A percentile compares a stretch with the other conserved stretches of the same genome.
Evolutionary conservation across 2,888 invertebrate species (phyloP).

Genomic region (Neuroscelio doddi): DNA sequence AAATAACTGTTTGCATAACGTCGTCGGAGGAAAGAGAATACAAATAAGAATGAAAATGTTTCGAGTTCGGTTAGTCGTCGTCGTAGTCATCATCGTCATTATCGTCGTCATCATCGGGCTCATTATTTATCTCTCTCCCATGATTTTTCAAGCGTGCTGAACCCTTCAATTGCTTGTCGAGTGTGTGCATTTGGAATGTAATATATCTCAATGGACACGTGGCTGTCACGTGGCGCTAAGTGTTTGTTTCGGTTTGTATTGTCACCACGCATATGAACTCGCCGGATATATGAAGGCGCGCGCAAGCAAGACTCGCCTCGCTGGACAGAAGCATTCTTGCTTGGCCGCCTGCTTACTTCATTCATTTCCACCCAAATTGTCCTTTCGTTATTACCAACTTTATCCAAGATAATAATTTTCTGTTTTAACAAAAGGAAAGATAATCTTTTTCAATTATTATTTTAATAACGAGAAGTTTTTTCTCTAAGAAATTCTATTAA

Average conservation of each 20-base stretch:
- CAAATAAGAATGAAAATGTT: neutral
- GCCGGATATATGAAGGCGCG: conserved; percentile 39
- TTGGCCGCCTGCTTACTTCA: conserved; percentile 8
- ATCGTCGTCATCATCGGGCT: conserved; percentile 18
- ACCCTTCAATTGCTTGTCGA: conserved; percentile 68
- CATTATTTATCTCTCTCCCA: conserved; percentile 36
- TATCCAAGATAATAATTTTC: no score
- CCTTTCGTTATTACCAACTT: conserved; percentile 58
- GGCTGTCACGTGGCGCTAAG: conserved; percentile 70
- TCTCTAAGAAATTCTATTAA: no score
- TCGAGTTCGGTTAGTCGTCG: neutral
- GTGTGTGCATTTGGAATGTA: conserved; percentile 71
- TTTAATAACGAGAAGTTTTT: no score
- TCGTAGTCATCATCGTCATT: conserved; percentile 19
- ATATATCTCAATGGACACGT: conserved; percentile 74
- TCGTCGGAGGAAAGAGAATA: neutral
- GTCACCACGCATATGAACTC: conserved; percentile 68
- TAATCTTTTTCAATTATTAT: no score
- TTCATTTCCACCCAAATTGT: conserved; percentile 20
- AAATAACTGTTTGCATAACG: conserved; percentile 15
- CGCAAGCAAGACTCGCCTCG: conserved; percentile 29
- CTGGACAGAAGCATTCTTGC: conserved; percentile 10
- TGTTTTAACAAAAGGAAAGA: no score
- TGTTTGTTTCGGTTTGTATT: conserved; percentile 73
- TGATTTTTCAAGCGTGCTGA: conserved; percentile 37